phyloP scores from a whole-genome alignment of 2,113 vertebrate genomes.

The Tachysurus fulvidraco region DNA sequence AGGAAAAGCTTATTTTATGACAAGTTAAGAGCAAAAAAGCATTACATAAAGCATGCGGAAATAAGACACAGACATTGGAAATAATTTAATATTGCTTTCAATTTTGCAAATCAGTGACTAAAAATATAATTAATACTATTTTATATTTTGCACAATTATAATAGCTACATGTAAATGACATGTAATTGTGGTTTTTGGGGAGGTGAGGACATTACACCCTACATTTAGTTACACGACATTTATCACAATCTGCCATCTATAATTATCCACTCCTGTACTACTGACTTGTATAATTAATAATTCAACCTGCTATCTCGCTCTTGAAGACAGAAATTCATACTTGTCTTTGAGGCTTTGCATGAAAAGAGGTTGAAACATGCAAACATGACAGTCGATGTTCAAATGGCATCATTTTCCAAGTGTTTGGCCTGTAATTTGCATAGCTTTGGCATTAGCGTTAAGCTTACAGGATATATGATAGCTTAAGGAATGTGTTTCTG shows the following conservation, averaged over 20 bases:
- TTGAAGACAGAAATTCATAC: conserved; percentile 62
- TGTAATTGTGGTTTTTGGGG: conserved; percentile 68
- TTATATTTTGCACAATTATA: conserved; percentile 47
- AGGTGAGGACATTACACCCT: conserved; percentile 62
- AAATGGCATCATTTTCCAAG: conserved; percentile 11
- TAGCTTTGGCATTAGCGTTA: conserved; percentile 34
- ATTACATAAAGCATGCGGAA: neutral
- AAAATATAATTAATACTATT: conserved; percentile 43
- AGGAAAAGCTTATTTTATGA: neutral
- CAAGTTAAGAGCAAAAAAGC: neutral
- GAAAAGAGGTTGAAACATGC: conserved; percentile 33
- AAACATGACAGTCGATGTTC: conserved; percentile 47
- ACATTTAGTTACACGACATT: conserved; percentile 66
- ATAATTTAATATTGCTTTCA: conserved; percentile 34
- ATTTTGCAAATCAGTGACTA: conserved; percentile 39
- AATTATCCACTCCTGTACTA: conserved; percentile 70
- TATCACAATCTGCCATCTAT: conserved; percentile 63
- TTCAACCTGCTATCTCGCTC: conserved; percentile 64
- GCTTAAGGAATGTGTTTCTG: conserved; percentile 25
- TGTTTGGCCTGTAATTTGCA: conserved; percentile 45
- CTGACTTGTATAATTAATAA: conserved; percentile 71
- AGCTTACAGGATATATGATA: conserved; percentile 27
- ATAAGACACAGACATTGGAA: conserved; percentile 11
- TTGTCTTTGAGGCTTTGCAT: conserved; percentile 56
- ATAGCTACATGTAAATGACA: conserved; percentile 55